A percentile compares a stretch with the other conserved stretches of the same genome.
Evolutionary conservation across 2,113 vertebrate species (phyloP).

Genomic region (Ochotona curzoniae): DNA sequence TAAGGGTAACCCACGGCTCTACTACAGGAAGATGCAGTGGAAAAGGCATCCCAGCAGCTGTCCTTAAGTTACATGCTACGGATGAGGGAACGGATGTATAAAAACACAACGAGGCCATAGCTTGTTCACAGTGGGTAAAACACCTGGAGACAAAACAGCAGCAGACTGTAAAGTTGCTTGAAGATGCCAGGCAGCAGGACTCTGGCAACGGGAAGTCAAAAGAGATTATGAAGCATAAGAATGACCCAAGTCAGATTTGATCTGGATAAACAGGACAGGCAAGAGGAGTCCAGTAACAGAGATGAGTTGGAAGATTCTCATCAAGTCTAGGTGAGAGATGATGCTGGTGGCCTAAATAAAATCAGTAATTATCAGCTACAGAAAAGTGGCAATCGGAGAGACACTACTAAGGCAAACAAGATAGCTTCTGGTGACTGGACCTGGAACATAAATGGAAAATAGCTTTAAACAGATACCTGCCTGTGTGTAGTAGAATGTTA

Average conservation of each 20-base stretch:
- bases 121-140: neutral
- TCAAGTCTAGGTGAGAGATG: slow-evolving; percentile 41
- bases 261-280: neutral
- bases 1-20: neutral
- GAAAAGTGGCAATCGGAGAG: neutral
- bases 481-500: neutral
- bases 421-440: neutral
- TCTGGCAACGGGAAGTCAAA: neutral
- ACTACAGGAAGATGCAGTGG: slow-evolving; percentile 1
- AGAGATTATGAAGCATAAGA: slow-evolving; percentile 19
- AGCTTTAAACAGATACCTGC: neutral
- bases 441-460: slow-evolving; percentile 23
- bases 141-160: neutral
- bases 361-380: neutral
- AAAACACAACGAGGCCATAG: neutral
- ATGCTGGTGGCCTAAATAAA: neutral
- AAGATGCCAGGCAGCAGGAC: neutral
- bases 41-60: neutral
- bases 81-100: neutral
- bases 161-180: neutral
- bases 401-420: neutral
- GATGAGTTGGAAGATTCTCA: neutral
- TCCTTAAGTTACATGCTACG: neutral
- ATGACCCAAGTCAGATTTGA: neutral
- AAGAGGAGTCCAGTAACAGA: neutral